Base-by-base conservation (phyloP, 2,797 vertebrate species). In the Sebastes diploproa region DNA sequence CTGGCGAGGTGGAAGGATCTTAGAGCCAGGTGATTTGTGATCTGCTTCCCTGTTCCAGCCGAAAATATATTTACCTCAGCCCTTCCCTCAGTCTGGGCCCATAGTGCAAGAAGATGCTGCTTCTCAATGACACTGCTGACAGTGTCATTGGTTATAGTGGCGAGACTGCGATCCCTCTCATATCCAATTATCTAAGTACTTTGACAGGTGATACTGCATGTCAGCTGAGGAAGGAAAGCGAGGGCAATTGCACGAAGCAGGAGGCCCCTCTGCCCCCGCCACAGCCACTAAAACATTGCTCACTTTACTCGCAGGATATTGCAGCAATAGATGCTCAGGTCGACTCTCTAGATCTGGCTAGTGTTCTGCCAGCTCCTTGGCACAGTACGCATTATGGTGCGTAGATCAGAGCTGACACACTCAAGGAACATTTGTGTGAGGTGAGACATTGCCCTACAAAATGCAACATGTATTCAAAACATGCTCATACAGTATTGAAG, bases 171-270 rank as follows among this genome's bases (percentile, higher is more conserved):
- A 90, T 92, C 92, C 89, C 81, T 91, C 93, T 94, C 91, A 95
- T 95, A 87, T 95, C 94, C 94, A 95, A 91, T 96, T 95, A 96
- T 96, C 96, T 95, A 89, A 95, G 96, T 95, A 92, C 86, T 89
- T 86, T 97, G 97, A 98, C 96, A 97, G 95, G 96, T 98, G 98
- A 98, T 95, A 96, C 94, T 93, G 91, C 94, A 94, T 96, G 97
- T 97, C 98, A 99, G 97, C 96, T 98, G 97, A 95, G 95, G 92
- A 86, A 75, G 89, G 83, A 86, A 86, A 82, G 85, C 78, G 18
- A 88, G 84, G 88, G 87, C 85, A 84, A 86, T 88, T 87, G 88
- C 89, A 88, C 16, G 79, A 61, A 89, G 89, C 86, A 78, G 68
- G 85, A 90, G 86, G 89, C 87, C 90, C 91, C 87, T 75, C 80